These are phyloP conservation scores for Tetrao urogallus DNA, from an alignment of 2,113 vertebrate genomes.

Conservation along the genomic window DNA sequence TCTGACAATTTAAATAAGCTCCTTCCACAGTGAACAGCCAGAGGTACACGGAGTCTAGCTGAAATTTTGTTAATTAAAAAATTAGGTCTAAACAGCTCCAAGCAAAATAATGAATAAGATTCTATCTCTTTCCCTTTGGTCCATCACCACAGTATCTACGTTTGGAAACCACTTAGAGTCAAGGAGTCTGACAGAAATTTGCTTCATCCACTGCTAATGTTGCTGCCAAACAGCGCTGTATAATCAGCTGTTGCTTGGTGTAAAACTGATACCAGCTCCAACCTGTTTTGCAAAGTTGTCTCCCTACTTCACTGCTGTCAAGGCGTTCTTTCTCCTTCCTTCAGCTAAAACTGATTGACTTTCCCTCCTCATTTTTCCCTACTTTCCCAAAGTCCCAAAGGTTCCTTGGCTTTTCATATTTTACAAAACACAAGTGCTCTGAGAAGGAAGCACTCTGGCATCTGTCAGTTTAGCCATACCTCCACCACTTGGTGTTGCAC, in stretches of 20 bases:
- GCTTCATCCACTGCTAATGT: neutral
- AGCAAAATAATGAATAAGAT: conserved; percentile 51
- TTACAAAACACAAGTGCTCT: neutral
- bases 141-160: neutral
- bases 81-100: neutral
- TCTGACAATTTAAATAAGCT: conserved; percentile 20
- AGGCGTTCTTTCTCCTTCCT: neutral
- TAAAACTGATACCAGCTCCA: neutral
- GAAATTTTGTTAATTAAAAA: conserved; percentile 60
- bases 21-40: conserved; percentile 6
- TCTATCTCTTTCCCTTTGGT: neutral
- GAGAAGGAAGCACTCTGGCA: neutral
- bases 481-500: neutral
- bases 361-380: neutral
- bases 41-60: neutral
- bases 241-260: neutral
- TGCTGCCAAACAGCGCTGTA: neutral
- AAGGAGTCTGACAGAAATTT: conserved; percentile 1
- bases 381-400: neutral
- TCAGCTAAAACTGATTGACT: neutral
- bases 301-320: neutral
- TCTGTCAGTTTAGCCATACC: neutral
- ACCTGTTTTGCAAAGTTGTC: neutral
- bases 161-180: conserved; percentile 23
- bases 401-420: neutral